Evolutionary conservation across 1,140 invertebrate species (phyloP).

Genomic region (Sinonovacula constricta): DNA sequence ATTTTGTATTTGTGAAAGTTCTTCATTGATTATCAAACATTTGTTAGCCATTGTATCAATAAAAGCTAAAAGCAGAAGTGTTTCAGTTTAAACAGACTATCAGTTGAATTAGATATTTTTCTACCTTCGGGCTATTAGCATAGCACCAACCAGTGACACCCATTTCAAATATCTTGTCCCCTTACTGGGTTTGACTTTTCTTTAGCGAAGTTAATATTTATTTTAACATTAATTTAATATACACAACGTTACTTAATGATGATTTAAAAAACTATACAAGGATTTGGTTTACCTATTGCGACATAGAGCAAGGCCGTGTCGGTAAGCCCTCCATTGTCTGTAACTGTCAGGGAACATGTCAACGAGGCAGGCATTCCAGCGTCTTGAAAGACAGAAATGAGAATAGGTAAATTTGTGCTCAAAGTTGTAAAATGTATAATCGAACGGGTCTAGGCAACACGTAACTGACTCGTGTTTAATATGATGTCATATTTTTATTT

Average conservation of each 20-base stretch:
- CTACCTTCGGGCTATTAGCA: neutral
- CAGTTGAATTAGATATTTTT: neutral
- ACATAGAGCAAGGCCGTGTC: conserved; percentile 9
- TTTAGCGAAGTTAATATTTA: neutral
- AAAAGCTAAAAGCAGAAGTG: neutral
- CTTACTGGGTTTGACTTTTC: neutral
- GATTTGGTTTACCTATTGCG: conserved; percentile 10
- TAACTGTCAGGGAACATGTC: conserved; percentile 16
- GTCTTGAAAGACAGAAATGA: too few species aligned
- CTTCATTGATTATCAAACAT: neutral
- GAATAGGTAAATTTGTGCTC: too few species aligned
- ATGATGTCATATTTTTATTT: too few species aligned
- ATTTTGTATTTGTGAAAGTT: neutral
- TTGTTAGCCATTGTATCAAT: neutral
- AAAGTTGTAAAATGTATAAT: too few species aligned
- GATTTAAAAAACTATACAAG: neutral
- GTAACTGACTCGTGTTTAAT: too few species aligned
- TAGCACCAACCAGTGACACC: neutral
- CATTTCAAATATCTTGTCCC: neutral
- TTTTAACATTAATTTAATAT: neutral
- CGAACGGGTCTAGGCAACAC: too few species aligned
- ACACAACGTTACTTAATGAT: neutral
- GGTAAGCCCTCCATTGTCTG: conserved; percentile 12
- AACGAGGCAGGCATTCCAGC: neutral
- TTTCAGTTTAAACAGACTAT: neutral